These are phyloP conservation scores for Leptinotarsa haldemani DNA, from an alignment of 2,888 invertebrate genomes.

Conservation along the genomic window DNA sequence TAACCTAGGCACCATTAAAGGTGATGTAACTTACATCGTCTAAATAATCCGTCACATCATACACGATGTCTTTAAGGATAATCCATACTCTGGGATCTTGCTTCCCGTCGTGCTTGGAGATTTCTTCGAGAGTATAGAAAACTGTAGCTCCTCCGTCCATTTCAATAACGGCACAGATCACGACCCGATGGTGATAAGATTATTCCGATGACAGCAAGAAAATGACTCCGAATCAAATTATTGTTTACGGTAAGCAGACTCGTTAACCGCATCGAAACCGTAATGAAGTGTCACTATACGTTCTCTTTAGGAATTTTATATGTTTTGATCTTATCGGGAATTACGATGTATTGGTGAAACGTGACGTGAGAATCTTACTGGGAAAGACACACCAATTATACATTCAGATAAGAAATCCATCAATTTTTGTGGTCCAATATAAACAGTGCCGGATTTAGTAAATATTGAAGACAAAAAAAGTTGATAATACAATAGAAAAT, in stretches of 20 bases:
- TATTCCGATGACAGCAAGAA: neutral
- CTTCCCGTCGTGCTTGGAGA: constrained; percentile 71
- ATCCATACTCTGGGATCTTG: constrained; percentile 72
- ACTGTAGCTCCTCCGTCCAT: constrained; percentile 33
- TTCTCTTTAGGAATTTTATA: constrained; percentile 18
- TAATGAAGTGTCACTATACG: constrained; percentile 14
- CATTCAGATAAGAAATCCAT: neutral
- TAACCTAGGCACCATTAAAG: too few relatives aligned
- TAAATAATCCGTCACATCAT: constrained; percentile 76
- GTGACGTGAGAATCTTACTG: constrained; percentile 3
- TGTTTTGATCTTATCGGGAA: constrained; percentile 18
- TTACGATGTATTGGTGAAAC: constrained; percentile 13
- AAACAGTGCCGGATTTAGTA: too few relatives aligned
- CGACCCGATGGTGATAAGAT: neutral
- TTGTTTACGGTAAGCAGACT: constrained; percentile 3
- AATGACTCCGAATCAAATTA: constrained; percentile 2
- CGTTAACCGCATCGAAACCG: constrained; percentile 9
- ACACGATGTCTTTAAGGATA: constrained; percentile 74
- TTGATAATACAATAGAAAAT: too few relatives aligned
- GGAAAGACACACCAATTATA: neutral
- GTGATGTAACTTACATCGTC: constrained; percentile 66
- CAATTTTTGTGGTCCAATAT: neutral
- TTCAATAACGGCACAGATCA: neutral
- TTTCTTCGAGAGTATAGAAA: constrained; percentile 66
- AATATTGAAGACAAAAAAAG: too few relatives aligned